Evolutionary conservation across 1,140 invertebrate genomes (phyloP), one percentile per base, ranked within the genome.

Genomic region (Laodelphax striatellus): DNA sequence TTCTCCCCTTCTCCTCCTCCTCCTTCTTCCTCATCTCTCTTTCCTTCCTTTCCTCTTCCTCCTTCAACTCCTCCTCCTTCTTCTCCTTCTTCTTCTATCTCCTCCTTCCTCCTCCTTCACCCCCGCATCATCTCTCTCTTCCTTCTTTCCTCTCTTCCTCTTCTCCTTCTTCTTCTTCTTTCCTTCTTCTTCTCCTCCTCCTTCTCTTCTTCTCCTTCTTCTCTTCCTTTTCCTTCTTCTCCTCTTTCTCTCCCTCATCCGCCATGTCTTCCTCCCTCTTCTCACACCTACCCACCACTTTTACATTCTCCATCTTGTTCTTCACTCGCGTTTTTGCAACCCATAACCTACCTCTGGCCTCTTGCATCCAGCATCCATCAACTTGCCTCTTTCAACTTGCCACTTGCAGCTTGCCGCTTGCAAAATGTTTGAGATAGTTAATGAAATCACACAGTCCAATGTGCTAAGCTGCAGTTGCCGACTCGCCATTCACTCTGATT

Each of bases 171-270:
- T 58, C 46, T 52, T 21, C 44, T 38, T 50, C 31, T 50, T 19
- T 21, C 22, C 22, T 52, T 42, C 34, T 50, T 52, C 44, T 52
- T 31, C n/a, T 21, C 21, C 38, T 24, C 6, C 42, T 31, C 34
- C 14, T 52, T 14, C 8, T 44, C 21, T 31, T 52, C 19, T 24
- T 54, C 22, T 16, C 34, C 53, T 52, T 54, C 11, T 24, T 13
- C 22, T 44, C 52, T 44, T 58, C 41, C 53, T 44, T 54, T 19
- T 54, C 57, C 16, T 44, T 54, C 13, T 58, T 42, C 22, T 14
- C 52, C 22, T 44, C 42, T 58, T 44, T 54, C 42, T 58, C 57
- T 53, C 42, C 52, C 22, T 58, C 57, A 55, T 31, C 52, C 42
- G 53, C 22, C 14, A 11, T 21, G 9, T 22, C 38, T 38, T 50